Percentiles rank a stretch among this genome's conserved stretches.
These are phyloP conservation scores for Macropodus opercularis DNA, from an alignment of 2,797 vertebrate genomes.

Conservation along the genomic window DNA sequence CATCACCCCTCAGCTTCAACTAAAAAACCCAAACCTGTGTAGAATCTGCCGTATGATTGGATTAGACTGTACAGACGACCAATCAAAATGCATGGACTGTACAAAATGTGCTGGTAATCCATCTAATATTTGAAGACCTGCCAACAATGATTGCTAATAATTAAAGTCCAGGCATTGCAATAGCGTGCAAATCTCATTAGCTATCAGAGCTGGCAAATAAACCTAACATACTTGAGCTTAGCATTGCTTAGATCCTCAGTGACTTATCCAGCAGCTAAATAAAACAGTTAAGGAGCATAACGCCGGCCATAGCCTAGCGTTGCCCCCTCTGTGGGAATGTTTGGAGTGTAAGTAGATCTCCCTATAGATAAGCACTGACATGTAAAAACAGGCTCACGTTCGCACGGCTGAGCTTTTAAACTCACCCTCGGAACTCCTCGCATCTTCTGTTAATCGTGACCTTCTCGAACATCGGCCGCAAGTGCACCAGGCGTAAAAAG, in stretches of 20 bases:
- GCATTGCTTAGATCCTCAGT: constrained; percentile 17
- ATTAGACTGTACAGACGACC: too few species aligned
- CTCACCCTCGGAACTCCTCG: constrained; percentile 67
- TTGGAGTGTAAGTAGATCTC: constrained; percentile 17
- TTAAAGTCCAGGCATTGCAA: too few species aligned
- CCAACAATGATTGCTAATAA: too few species aligned
- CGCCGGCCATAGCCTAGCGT: constrained; percentile 11
- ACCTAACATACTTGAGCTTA: constrained; percentile 2
- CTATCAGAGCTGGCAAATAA: neutral
- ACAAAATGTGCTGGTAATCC: too few species aligned
- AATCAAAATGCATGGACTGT: too few species aligned
- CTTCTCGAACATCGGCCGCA: constrained; percentile 37
- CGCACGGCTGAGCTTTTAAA: constrained; percentile 33
- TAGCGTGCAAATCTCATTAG: neutral
- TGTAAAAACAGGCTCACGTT: neutral
- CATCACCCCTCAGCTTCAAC: too few species aligned
- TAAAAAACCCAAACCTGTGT: too few species aligned
- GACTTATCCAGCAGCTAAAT: constrained; percentile 9
- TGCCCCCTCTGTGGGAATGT: constrained; percentile 16
- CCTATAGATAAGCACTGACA: constrained; percentile 9
- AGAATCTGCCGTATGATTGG: too few species aligned
- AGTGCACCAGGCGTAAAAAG: constrained; percentile 50
- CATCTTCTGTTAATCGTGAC: constrained; percentile 67
- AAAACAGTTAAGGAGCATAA: constrained; percentile 32
- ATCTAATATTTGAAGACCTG: too few species aligned